Evolutionary conservation across 2,797 vertebrate genomes (phyloP).

Genomic region (Psittacula derbiana): DNA sequence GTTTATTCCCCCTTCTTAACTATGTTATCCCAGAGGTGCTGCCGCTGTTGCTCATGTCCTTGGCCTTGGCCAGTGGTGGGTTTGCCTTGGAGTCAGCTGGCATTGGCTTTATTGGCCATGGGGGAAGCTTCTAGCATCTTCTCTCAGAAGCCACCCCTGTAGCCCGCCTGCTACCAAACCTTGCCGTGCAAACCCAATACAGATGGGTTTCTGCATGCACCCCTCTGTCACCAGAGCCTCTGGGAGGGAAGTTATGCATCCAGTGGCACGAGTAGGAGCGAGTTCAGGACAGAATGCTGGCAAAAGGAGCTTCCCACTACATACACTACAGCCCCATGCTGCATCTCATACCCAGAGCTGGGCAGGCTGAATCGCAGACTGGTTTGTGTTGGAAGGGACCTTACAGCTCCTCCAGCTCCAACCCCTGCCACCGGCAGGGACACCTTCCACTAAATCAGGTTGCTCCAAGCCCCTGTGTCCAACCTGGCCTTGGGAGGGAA

Average conservation of each 20-base stretch:
- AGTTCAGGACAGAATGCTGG: not conserved
- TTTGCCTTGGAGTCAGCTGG: not conserved
- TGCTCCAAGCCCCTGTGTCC: not conserved
- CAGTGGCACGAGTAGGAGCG: rapidly evolving
- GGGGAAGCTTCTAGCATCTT: not conserved
- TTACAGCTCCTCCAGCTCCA: not conserved
- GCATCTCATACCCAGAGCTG: not conserved
- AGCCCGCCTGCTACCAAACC: not conserved
- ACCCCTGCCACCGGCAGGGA: not conserved
- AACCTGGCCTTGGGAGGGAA: not conserved
- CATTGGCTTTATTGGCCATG: not conserved
- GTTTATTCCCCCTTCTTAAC: not conserved
- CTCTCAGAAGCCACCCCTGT: not conserved
- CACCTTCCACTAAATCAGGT: not conserved
- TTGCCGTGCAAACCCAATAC: not conserved
- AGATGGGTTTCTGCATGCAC: not conserved
- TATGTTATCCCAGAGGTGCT: not conserved
- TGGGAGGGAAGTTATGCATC: not conserved
- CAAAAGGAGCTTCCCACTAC: not conserved
- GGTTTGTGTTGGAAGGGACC: not conserved
- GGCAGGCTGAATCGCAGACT: not conserved
- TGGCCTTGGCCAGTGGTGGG: rapidly evolving
- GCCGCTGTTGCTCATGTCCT: not conserved
- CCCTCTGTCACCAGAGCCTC: not conserved
- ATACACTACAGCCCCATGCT: not conserved